These are phyloP conservation scores for Pseudochromis fuscus DNA, from an alignment of 2,797 vertebrate species.

Conservation along the genomic window DNA sequence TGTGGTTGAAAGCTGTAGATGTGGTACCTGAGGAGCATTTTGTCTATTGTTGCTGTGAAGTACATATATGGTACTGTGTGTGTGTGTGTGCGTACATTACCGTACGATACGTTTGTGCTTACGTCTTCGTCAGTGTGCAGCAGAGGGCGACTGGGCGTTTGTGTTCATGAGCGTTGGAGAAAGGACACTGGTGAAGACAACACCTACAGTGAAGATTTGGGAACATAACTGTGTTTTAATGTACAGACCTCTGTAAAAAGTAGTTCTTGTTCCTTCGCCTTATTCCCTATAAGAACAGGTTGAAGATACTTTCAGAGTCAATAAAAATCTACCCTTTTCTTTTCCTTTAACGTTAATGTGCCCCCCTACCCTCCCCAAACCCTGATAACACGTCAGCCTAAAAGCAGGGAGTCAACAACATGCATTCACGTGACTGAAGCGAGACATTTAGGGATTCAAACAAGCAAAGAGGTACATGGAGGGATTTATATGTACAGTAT, in stretches of 20 bases:
- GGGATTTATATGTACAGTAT: slow-evolving; percentile 61
- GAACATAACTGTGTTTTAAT: slow-evolving; percentile 70
- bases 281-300: slow-evolving; percentile 60
- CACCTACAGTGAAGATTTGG: slow-evolving; percentile 47
- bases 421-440: slow-evolving; percentile 40
- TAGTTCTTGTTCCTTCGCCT: slow-evolving; percentile 67
- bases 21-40: slow-evolving; percentile 57
- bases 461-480: slow-evolving; percentile 38
- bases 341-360: slow-evolving; percentile 34
- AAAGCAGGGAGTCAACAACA: slow-evolving; percentile 49
- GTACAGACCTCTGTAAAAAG: slow-evolving; percentile 76
- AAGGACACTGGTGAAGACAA: slow-evolving; percentile 47
- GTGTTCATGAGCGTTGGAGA: slow-evolving; percentile 49
- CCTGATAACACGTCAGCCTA: slow-evolving; percentile 54
- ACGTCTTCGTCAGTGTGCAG: slow-evolving; percentile 42
- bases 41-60: slow-evolving; percentile 76
- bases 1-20: slow-evolving; percentile 53
- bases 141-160: slow-evolving; percentile 60
- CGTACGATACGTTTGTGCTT: slow-evolving; percentile 42
- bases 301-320: slow-evolving; percentile 52
- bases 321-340: slow-evolving; percentile 26
- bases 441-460: slow-evolving; percentile 52
- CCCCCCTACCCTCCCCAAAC: slow-evolving; percentile 1
- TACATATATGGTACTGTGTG: slow-evolving; percentile 67
- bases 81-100: slow-evolving; percentile 36